These are phyloP conservation scores for Drosophila arizonae DNA, from an alignment of 1,140 invertebrate genomes.

Conservation along the genomic window DNA sequence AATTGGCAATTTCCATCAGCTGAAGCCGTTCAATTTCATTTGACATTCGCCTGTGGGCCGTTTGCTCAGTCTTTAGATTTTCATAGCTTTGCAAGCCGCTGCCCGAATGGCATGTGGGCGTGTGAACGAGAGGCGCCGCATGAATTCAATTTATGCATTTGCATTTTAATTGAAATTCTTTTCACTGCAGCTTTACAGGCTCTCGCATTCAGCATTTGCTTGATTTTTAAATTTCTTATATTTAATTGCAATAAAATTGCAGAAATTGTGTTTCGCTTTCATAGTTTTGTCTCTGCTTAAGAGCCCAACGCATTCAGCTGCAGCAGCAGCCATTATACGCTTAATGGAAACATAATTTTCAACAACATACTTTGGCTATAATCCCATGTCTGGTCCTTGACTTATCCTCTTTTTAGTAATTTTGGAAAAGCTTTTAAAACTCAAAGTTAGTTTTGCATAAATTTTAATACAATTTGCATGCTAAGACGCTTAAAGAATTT, in stretches of 20 bases:
- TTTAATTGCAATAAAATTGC: neutral
- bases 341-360: conserved; percentile 61
- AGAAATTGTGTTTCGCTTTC: neutral
- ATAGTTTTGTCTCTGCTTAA: conserved; percentile 13
- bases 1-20: conserved; percentile 4
- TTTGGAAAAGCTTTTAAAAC: neutral
- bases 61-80: conserved; percentile 1
- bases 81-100: conserved; percentile 37
- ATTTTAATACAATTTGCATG: conserved; percentile 46
- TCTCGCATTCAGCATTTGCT: neutral
- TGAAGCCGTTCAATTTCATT: neutral
- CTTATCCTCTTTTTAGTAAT: neutral
- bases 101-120: conserved; percentile 43
- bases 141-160: conserved; percentile 55
- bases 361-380: conserved; percentile 13
- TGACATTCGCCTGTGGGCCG: neutral
- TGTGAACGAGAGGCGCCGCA: conserved; percentile 14
- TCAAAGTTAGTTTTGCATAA: conserved; percentile 8
- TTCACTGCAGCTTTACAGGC: conserved; percentile 23
- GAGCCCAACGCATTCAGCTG: conserved; percentile 25
- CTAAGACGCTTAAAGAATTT: neutral
- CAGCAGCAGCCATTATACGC: conserved; percentile 19
- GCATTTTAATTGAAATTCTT: conserved; percentile 54
- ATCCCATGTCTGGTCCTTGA: conserved; percentile 24
- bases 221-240: neutral